Conservation (phyloP, 30 jellyfish, hydroid and myxozoan species). For the Sanderia malayensis region DNA sequence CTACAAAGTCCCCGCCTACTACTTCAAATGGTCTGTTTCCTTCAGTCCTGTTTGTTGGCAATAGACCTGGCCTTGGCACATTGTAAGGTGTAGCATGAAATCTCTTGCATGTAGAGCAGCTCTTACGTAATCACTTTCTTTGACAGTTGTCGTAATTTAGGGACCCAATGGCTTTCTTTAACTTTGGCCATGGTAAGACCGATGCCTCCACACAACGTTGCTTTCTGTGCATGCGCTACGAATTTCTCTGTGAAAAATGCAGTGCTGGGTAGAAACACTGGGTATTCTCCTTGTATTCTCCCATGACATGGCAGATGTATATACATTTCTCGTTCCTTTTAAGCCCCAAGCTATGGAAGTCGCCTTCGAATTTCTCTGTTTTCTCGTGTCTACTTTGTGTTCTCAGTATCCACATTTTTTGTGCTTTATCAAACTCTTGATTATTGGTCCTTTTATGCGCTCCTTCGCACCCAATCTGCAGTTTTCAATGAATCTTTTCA, state of each 20-base stretch:
- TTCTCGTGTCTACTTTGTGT: neutral
- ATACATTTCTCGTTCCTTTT: conserved; percentile 11
- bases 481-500: conserved; percentile 36
- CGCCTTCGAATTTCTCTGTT: conserved; percentile 14
- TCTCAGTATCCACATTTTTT: neutral
- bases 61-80: conserved; percentile 24
- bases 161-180: conserved; percentile 33
- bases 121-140: conserved; percentile 31
- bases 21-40: conserved; percentile 37
- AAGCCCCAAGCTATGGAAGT: conserved; percentile 11
- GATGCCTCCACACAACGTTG: conserved; percentile 45
- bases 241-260: conserved; percentile 18
- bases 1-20: conserved; percentile 46
- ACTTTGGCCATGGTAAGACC: conserved; percentile 25
- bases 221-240: conserved; percentile 17
- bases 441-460: conserved; percentile 19
- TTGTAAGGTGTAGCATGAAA: conserved; percentile 33
- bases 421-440: conserved; percentile 29
- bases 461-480: conserved; percentile 4
- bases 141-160: conserved; percentile 37
- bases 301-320: conserved; percentile 20
- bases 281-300: conserved; percentile 54
- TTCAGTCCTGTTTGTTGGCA: conserved; percentile 34
- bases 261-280: conserved; percentile 34
- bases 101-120: conserved; percentile 52